Evolutionary conservation across 2,797 vertebrate species (phyloP).

Genomic region (Myotis daubentonii): DNA sequence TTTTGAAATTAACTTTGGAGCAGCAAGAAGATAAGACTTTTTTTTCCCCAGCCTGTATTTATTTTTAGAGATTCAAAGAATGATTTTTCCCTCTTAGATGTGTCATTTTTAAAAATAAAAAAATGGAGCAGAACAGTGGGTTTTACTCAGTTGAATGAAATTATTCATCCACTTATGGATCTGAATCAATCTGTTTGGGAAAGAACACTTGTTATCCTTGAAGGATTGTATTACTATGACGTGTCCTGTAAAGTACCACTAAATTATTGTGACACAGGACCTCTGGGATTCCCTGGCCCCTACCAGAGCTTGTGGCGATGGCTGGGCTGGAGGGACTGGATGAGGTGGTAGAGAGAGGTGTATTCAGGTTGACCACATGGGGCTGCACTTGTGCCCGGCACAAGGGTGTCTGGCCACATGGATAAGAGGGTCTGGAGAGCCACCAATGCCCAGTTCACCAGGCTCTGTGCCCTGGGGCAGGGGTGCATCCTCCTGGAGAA

Average conservation of each 20-base stretch:
- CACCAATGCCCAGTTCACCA: not conserved
- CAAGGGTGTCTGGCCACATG: not conserved
- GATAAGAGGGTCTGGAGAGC: not conserved
- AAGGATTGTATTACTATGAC: not conserved
- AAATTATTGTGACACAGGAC: not conserved
- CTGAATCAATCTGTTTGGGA: not conserved
- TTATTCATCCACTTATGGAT: not conserved
- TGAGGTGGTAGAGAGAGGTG: not conserved
- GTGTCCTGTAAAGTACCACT: not conserved
- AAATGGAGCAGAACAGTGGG: not conserved
- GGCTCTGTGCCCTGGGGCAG: rapidly evolving
- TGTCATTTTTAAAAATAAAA: not conserved
- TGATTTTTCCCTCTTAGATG: not conserved
- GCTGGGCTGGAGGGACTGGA: not conserved
- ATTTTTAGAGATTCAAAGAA: conserved; percentile 1
- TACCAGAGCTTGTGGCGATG: not conserved
- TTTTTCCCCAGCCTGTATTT: not conserved
- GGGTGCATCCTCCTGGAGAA: not conserved
- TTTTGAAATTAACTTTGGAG: not conserved
- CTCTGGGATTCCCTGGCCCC: not conserved
- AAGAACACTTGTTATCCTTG: not conserved
- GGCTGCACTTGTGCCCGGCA: not conserved
- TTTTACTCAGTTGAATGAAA: not conserved
- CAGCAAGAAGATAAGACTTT: not conserved
- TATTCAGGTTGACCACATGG: not conserved